Evolutionary conservation across 2,113 vertebrate species (phyloP), one percentile per base, ranked within the genome.

Genomic region (Antennarius striatus): DNA sequence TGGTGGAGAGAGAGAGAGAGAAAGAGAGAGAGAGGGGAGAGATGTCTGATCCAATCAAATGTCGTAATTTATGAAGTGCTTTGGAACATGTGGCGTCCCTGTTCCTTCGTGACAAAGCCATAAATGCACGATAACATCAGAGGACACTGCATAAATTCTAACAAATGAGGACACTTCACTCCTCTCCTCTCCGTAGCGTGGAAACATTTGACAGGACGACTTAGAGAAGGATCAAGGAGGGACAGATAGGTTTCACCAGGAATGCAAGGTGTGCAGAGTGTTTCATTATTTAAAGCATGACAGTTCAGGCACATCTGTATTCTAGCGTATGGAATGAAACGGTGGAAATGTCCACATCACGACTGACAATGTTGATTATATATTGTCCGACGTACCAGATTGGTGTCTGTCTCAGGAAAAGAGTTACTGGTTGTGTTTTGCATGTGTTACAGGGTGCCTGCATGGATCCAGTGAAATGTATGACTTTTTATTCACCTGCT

Each of bases 61-160:
- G 50, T 12, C 65, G 53, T 56, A 71, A 75, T 77, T 74, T 82
- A 82, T 77, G 71, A 74, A 61, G 68, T 64, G 63, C 54, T 58
- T 73, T 73, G 49, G 48, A 67, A 78, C 12, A 15, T 48, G 15
- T 73, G 78, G 75, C 75, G 63, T 57, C 50, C 50, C 29, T 22
- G 43, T 48, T 68, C 6, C 51, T 71, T 52, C 28, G 56, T 63
- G 83, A 79, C 66, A 80, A 79, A 75, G 78, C 63, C 63, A 77
- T 74, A 56, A 75, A 79, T 59, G 64, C 63, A 73, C 54, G 65
- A 73, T 75, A 72, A 80, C 57, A 58, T 75, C 56, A 81, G 73
- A 79, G 56, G 73, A 54, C 54, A 61, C 58, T 29, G 77, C 54
- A 51, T 67, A 64, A 47, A 83, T 73, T 68, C 54, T 16, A 69